These are phyloP conservation scores for Micropoecilia bifurca DNA, from an alignment of 2,797 vertebrate species.

Conservation along the genomic window DNA sequence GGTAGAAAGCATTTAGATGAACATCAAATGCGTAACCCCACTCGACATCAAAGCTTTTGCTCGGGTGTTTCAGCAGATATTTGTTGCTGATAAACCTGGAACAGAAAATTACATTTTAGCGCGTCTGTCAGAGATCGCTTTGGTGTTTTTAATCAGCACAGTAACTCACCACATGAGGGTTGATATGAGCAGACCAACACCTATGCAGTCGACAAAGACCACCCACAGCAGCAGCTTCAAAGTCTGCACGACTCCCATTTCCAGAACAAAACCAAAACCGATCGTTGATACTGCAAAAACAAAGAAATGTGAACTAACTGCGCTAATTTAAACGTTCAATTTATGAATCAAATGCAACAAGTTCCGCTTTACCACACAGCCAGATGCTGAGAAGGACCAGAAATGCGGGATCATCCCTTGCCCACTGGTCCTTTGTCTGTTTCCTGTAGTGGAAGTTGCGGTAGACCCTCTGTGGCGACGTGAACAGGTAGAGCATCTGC, in stretches of 20 bases:
- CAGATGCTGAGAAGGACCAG: constrained; percentile 94
- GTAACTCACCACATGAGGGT: constrained; percentile 95
- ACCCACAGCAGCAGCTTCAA: constrained; percentile 97
- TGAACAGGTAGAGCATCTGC: constrained; percentile 99
- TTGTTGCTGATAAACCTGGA: constrained; percentile 93
- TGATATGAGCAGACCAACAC: constrained; percentile 94
- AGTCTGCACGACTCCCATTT: constrained; percentile 92
- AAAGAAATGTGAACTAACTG: neutral
- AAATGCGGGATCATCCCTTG: constrained; percentile 95
- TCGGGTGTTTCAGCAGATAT: constrained; percentile 91
- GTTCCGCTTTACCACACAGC: constrained; percentile 85
- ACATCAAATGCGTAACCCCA: constrained; percentile 99
- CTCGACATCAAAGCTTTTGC: constrained; percentile 92
- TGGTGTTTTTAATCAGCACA: neutral
- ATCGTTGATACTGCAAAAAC: constrained; percentile 89
- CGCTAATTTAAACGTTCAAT: neutral
- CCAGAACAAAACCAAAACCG: constrained; percentile 94
- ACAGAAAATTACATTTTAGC: neutral
- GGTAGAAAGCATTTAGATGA: constrained; percentile 97
- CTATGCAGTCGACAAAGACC: constrained; percentile 96
- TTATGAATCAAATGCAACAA: neutral
- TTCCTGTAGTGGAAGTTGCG: constrained; percentile 99
- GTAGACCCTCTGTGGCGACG: constrained; percentile 96
- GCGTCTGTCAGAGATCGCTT: neutral
- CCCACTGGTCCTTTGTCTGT: constrained; percentile 99